Percentiles rank a stretch among this genome's conserved stretches.
Conservation (phyloP, 2,797 vertebrate species). For the Enteromius thamalakanensis region DNA sequence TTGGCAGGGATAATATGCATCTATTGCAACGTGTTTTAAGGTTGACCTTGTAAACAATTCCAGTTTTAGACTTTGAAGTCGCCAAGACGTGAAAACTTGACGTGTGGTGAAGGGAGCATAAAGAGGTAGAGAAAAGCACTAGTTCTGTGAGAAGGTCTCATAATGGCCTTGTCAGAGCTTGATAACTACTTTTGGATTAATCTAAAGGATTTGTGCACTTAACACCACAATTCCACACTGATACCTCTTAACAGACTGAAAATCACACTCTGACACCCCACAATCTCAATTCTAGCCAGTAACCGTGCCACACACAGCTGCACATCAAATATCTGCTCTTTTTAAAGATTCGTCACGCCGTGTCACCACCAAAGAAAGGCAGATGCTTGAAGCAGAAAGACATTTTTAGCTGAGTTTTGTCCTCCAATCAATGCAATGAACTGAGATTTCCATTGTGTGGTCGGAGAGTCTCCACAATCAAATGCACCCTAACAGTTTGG, state of each 20-base stretch:
- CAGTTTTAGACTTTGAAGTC: background rate
- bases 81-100: background rate
- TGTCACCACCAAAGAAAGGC: conserved; percentile 49
- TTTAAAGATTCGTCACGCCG: conserved; percentile 54
- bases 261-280: background rate
- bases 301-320: conserved; percentile 43
- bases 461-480: conserved; percentile 4
- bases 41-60: conserved; percentile 5
- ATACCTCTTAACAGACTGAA: conserved; percentile 26
- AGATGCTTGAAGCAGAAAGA: conserved; percentile 49
- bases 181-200: conserved; percentile 37
- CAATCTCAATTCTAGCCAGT: conserved; percentile 21
- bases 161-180: conserved; percentile 39
- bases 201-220: conserved; percentile 44
- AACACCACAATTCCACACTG: conserved; percentile 28
- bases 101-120: conserved; percentile 8
- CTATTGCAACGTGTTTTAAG: background rate
- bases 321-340: conserved; percentile 53
- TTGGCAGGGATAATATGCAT: conserved; percentile 12
- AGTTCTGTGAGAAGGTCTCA: conserved; percentile 35
- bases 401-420: conserved; percentile 54
- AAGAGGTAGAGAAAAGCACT: conserved; percentile 27
- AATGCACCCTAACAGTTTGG: background rate
- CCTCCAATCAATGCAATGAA: conserved; percentile 50
- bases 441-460: conserved; percentile 48